These are phyloP conservation scores for Sphecodes monilicornis DNA, from an alignment of 2,888 invertebrate genomes.

Conservation along the genomic window DNA sequence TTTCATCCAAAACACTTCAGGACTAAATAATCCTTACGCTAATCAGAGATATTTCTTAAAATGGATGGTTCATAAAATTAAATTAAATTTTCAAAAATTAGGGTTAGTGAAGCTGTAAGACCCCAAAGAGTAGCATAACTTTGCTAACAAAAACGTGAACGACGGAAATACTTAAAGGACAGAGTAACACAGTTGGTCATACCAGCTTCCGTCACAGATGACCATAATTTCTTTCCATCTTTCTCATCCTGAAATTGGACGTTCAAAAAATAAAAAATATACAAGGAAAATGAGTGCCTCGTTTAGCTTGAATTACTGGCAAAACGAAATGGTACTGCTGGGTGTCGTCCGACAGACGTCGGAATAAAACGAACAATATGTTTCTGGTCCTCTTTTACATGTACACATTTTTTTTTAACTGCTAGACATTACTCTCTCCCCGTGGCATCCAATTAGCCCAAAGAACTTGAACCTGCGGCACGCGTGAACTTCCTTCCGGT, in stretches of 20 bases:
- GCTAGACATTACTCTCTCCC: conserved; percentile 5
- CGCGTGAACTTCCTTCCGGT: conserved; percentile 53
- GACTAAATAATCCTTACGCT: too few species aligned
- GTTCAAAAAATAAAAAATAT: background rate
- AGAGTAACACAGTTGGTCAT: background rate
- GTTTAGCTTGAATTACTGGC: conserved; percentile 40
- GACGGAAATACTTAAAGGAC: background rate
- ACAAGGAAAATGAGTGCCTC: conserved; percentile 1
- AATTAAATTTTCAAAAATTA: background rate
- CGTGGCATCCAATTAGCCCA: conserved; percentile 29
- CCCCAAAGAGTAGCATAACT: background rate
- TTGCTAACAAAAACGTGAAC: background rate
- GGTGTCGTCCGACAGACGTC: background rate
- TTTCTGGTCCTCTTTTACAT: background rate
- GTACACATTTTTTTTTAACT: conserved; percentile 17
- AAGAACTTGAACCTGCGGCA: conserved; percentile 22
- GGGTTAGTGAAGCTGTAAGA: background rate
- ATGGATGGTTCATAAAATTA: background rate
- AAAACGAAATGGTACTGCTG: conserved; percentile 1
- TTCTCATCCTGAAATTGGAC: background rate
- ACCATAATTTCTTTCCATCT: background rate
- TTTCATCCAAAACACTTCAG: too few species aligned
- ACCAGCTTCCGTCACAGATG: background rate
- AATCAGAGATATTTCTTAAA: too few species aligned
- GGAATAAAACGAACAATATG: conserved; percentile 13